Percentiles rank a stretch among this genome's conserved stretches.
Evolutionary conservation across 2,888 invertebrate species (phyloP).

Genomic region (Zootermopsis nevadensis): DNA sequence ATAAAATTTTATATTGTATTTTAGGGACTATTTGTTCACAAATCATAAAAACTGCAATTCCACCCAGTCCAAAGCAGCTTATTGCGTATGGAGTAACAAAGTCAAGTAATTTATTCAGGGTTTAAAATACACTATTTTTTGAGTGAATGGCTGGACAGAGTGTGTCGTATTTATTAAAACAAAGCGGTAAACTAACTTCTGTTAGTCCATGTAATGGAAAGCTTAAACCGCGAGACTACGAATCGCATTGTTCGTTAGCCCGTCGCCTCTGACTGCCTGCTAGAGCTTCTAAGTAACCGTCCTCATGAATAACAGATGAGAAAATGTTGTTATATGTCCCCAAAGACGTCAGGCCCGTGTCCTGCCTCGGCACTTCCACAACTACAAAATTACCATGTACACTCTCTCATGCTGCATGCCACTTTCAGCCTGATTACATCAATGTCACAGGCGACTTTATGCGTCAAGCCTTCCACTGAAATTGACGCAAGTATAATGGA

Average conservation of each 20-base stretch:
- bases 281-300: conserved; percentile 18
- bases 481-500: background rate
- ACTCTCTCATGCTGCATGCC: background rate
- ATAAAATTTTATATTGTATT: no score
- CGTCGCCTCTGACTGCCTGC: background rate
- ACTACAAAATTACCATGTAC: background rate
- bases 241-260: background rate
- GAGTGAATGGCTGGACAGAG: no score
- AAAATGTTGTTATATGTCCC: background rate
- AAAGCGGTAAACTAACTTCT: no score
- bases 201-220: no score
- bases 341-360: background rate
- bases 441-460: background rate
- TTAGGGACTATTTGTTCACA: no score
- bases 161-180: no score
- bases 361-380: background rate
- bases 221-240: no score
- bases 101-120: no score
- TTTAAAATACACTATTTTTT: no score
- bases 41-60: no score
- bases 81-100: no score
- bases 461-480: background rate
- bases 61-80: no score
- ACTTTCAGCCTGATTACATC: background rate
- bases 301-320: conserved; percentile 21